These are phyloP conservation scores for Porites evermanni DNA, from an alignment of 92 coral and sea anemone species.

Conservation along the genomic window DNA sequence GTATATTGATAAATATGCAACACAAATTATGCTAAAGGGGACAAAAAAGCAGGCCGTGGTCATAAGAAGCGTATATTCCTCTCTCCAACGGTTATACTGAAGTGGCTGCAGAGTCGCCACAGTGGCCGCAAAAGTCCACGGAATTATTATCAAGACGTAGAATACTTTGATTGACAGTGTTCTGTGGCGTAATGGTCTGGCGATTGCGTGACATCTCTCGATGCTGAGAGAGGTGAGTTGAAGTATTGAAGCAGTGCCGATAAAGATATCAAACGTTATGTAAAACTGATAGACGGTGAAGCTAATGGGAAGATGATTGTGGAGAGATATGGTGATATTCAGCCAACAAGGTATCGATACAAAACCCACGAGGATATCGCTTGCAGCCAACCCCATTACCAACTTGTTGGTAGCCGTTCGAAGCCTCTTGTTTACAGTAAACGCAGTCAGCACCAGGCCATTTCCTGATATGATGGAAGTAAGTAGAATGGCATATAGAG, in stretches of 20 bases:
- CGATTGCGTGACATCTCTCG: constrained; percentile 92
- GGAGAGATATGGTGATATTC: constrained; percentile 41
- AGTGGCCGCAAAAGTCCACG: constrained; percentile 72
- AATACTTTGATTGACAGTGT: constrained; percentile 65
- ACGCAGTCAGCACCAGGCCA: constrained; percentile 79
- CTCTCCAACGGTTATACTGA: constrained; percentile 69
- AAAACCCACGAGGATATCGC: constrained; percentile 86
- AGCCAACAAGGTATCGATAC: constrained; percentile 90
- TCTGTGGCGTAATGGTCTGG: constrained; percentile 82
- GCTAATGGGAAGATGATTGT: constrained; percentile 35
- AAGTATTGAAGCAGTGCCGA: constrained; percentile 90
- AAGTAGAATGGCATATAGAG: constrained; percentile 52
- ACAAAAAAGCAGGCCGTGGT: constrained; percentile 67
- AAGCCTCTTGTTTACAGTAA: constrained; percentile 72
- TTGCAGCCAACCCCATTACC: constrained; percentile 80
- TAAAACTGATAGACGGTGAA: constrained; percentile 57
- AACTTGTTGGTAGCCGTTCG: constrained; percentile 77
- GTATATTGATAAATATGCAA: constrained; percentile 69
- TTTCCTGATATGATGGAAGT: constrained; percentile 72
- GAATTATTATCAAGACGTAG: constrained; percentile 63
- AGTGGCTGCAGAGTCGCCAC: constrained; percentile 78
- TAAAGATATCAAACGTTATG: constrained; percentile 91
- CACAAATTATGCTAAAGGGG: constrained; percentile 69
- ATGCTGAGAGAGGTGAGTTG: constrained; percentile 91
- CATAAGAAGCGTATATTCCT: constrained; percentile 79